A percentile compares a stretch with the other conserved stretches of the same genome.
These are phyloP conservation scores for Bombus fervidus DNA, from an alignment of 1,140 invertebrate genomes.

Conservation along the genomic window DNA sequence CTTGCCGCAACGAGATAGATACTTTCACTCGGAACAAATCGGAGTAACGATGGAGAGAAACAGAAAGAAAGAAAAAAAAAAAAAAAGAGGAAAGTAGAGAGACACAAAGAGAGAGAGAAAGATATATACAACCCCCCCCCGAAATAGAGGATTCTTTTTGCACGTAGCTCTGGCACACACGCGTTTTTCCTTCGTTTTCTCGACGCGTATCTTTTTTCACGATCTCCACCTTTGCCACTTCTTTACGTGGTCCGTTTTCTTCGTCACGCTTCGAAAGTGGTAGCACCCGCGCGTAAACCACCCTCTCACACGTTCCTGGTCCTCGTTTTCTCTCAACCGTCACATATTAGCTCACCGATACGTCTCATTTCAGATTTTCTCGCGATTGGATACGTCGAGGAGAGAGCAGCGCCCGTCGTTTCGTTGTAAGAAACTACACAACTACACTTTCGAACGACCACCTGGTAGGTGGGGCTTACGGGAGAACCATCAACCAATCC, in stretches of 20 bases:
- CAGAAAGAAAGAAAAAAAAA: constrained; percentile 9
- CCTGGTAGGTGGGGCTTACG: constrained; percentile 78
- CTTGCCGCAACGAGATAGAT: constrained; percentile 35
- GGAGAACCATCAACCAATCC: constrained; percentile 68
- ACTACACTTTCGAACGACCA: constrained; percentile 80
- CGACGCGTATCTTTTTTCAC: constrained; percentile 37
- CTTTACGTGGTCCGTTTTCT: constrained; percentile 33
- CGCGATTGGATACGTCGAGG: constrained; percentile 62
- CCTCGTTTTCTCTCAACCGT: constrained; percentile 65
- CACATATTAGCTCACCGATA: constrained; percentile 77
- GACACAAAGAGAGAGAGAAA: constrained; percentile 18
- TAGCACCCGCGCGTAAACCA: constrained; percentile 65
- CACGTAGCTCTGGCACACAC: constrained; percentile 40
- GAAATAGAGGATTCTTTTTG: constrained; percentile 42
- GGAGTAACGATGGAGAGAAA: constrained; percentile 29
- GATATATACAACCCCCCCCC: constrained; percentile 48
- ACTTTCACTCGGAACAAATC: constrained; percentile 35
- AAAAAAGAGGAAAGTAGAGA: constrained; percentile 14
- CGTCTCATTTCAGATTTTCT: constrained; percentile 74
- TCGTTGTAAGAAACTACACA: constrained; percentile 76
- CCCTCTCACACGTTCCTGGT: constrained; percentile 64
- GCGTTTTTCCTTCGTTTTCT: constrained; percentile 41
- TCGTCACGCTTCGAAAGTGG: constrained; percentile 52
- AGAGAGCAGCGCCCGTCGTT: constrained; percentile 73
- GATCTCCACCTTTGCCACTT: constrained; percentile 45